Conservation (phyloP, 2,888 invertebrate species). For the Xanthorhoe designata region DNA sequence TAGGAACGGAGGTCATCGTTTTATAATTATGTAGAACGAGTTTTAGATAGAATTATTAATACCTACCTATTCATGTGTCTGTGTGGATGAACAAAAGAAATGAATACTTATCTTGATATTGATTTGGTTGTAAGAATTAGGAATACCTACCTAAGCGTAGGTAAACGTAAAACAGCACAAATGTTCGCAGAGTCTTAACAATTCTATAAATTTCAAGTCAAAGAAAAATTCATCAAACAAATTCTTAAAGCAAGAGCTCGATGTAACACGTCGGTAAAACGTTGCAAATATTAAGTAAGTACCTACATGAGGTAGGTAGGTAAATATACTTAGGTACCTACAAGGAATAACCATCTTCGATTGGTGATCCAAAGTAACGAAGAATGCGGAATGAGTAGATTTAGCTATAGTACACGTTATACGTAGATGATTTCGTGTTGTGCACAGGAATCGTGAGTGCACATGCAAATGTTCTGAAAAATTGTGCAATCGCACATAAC, state of each 20-base stretch:
- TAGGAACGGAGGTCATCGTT: constrained; percentile 29
- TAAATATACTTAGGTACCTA: too few species aligned
- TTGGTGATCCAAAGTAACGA: constrained; percentile 17
- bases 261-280: neutral
- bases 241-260: neutral
- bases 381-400: constrained; percentile 33
- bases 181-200: neutral
- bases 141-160: too few species aligned
- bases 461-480: constrained; percentile 35
- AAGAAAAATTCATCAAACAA: neutral
- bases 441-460: constrained; percentile 27
- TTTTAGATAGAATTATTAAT: constrained; percentile 33
- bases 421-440: constrained; percentile 30
- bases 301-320: neutral
- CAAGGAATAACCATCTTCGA: constrained; percentile 10
- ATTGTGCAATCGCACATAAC: constrained; percentile 40
- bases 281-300: constrained; percentile 1
- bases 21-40: constrained; percentile 36
- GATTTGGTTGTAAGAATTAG: too few species aligned
- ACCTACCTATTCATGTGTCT: constrained; percentile 40
- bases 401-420: constrained; percentile 9
- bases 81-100: constrained; percentile 4
- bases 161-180: neutral
- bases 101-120: neutral
- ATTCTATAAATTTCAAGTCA: neutral